Evolutionary conservation across 1,140 invertebrate genomes (phyloP).

Genomic region (Aphis gossypii): DNA sequence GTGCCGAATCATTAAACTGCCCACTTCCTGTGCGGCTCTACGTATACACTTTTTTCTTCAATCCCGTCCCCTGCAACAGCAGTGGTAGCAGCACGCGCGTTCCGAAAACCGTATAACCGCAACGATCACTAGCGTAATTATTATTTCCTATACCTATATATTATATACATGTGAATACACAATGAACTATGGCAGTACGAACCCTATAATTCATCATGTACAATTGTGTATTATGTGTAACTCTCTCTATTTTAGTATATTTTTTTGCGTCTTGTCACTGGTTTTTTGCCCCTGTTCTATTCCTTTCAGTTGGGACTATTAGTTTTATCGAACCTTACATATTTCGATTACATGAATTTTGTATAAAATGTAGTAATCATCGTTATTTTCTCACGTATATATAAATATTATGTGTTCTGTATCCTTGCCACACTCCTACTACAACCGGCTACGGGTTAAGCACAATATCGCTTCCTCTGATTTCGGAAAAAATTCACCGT

Average conservation of each 20-base stretch:
- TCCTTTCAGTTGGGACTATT: neutral
- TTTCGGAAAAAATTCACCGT: neutral
- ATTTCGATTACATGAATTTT: neutral
- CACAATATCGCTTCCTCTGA: neutral
- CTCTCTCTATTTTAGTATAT: neutral
- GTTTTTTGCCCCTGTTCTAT: neutral
- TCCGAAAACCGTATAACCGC: neutral
- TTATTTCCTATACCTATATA: neutral
- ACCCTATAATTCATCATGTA: neutral
- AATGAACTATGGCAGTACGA: neutral
- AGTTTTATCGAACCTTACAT: neutral
- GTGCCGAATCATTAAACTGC: constrained; percentile 46
- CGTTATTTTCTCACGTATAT: neutral
- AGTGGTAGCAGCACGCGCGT: neutral
- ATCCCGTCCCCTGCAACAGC: neutral
- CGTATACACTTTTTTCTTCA: neutral
- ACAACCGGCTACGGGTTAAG: no score
- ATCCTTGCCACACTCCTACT: no score
- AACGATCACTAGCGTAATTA: neutral
- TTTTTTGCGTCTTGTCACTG: neutral
- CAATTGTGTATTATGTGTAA: neutral
- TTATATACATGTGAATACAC: neutral
- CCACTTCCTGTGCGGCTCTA: constrained; percentile 6
- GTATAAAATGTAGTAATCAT: neutral
- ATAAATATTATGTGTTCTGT: neutral